A percentile compares a stretch with the other conserved stretches of the same genome.
Evolutionary conservation across 2,113 vertebrate species (phyloP).

Genomic region (Nibea coibor): DNA sequence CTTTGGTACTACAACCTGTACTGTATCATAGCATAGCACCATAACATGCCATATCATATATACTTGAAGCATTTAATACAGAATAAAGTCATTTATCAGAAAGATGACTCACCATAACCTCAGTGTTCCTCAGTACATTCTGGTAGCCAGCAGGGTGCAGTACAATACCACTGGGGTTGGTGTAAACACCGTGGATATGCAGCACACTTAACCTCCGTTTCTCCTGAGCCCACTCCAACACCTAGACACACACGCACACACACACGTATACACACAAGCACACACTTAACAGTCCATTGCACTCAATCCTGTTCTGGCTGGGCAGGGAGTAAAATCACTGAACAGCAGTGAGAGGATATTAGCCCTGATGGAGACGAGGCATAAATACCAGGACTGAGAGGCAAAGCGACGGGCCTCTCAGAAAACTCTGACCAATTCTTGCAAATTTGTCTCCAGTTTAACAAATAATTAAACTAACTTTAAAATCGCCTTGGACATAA

Average conservation of each 20-base stretch:
- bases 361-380: slow-evolving; percentile 72
- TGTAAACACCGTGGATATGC: slow-evolving; percentile 96
- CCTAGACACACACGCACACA: slow-evolving; percentile 80
- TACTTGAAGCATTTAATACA: neutral
- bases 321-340: slow-evolving; percentile 65
- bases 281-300: slow-evolving; percentile 70
- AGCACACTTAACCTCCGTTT: slow-evolving; percentile 94
- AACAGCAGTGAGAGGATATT: slow-evolving; percentile 69
- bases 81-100: neutral
- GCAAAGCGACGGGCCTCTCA: slow-evolving; percentile 47
- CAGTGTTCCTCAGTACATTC: slow-evolving; percentile 94
- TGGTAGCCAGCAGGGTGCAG: slow-evolving; percentile 96
- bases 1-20: neutral
- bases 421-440: slow-evolving; percentile 21
- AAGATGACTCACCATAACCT: slow-evolving; percentile 92
- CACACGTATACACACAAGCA: slow-evolving; percentile 34
- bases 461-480: slow-evolving; percentile 6
- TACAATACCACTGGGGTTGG: slow-evolving; percentile 96
- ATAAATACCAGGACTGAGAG: slow-evolving; percentile 83
- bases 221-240: slow-evolving; percentile 97
- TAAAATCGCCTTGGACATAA: neutral
- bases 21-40: neutral
- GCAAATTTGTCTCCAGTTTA: slow-evolving; percentile 4
- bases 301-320: slow-evolving; percentile 78
- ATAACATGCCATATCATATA: neutral